These are phyloP conservation scores for Hormaphis cornu DNA, from an alignment of 1,140 invertebrate genomes.

Conservation along the genomic window DNA sequence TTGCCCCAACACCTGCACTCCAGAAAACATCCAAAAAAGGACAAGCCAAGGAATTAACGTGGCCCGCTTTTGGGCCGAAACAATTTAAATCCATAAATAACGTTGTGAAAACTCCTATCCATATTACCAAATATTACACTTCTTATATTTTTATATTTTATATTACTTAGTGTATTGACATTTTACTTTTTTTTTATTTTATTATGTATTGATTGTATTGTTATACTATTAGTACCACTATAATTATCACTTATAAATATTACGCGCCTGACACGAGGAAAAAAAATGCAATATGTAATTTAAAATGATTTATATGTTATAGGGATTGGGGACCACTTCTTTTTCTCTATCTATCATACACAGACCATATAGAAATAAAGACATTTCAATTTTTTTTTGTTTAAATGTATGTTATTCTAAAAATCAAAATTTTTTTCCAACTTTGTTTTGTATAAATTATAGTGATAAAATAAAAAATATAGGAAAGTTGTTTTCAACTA, in stretches of 20 bases:
- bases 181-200: neutral
- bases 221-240: neutral
- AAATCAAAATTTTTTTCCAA: too few relatives aligned
- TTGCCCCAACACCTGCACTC: neutral
- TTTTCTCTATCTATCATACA: too few relatives aligned
- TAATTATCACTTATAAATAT: neutral
- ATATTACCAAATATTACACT: neutral
- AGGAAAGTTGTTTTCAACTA: too few relatives aligned
- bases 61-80: neutral
- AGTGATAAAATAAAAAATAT: too few relatives aligned
- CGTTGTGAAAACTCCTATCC: neutral
- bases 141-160: neutral
- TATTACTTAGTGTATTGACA: neutral
- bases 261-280: neutral
- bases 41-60: neutral
- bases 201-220: neutral
- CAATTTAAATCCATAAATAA: neutral
- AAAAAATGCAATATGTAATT: too few relatives aligned
- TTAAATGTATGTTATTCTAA: too few relatives aligned
- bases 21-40: neutral
- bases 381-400: too few relatives aligned
- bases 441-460: too few relatives aligned
- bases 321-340: too few relatives aligned
- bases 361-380: too few relatives aligned
- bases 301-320: too few relatives aligned